Evolutionary conservation across 2,113 vertebrate species (phyloP).

Genomic region (Recurvirostra avosetta): DNA sequence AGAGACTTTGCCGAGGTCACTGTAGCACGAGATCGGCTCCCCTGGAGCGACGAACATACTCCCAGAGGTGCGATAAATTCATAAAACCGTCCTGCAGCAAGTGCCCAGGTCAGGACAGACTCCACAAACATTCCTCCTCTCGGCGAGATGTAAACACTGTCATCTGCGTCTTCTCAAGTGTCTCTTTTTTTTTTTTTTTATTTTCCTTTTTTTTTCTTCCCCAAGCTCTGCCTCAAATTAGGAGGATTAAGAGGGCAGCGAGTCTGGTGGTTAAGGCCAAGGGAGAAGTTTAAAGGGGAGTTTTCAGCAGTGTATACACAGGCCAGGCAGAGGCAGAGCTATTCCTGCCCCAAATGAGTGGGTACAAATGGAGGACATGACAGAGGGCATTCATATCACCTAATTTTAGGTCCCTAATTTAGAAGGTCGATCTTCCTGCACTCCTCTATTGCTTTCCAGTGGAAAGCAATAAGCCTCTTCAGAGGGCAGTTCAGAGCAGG

Average conservation of each 20-base stretch:
- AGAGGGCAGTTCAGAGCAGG: not conserved
- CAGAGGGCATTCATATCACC: not conserved
- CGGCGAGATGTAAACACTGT: not conserved
- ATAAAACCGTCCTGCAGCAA: not conserved
- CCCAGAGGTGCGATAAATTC: not conserved
- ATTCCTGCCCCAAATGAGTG: conserved; percentile 25
- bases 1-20: not conserved
- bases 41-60: not conserved
- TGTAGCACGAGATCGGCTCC: fast-evolving
- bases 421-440: not conserved
- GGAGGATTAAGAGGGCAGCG: not conserved
- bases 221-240: not conserved
- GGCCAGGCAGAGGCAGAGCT: not conserved
- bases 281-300: not conserved
- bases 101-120: not conserved
- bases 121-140: not conserved
- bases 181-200: not conserved
- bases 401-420: not conserved
- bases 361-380: not conserved
- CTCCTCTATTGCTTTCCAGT: not conserved
- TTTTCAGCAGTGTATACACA: not conserved
- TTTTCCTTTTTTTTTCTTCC: not conserved
- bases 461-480: not conserved
- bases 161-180: not conserved
- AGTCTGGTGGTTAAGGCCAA: not conserved